A percentile compares a stretch with the other conserved stretches of the same genome.
These are phyloP conservation scores for Dolichoris vasculosae DNA, from an alignment of 1,140 invertebrate genomes.

Conservation along the genomic window DNA sequence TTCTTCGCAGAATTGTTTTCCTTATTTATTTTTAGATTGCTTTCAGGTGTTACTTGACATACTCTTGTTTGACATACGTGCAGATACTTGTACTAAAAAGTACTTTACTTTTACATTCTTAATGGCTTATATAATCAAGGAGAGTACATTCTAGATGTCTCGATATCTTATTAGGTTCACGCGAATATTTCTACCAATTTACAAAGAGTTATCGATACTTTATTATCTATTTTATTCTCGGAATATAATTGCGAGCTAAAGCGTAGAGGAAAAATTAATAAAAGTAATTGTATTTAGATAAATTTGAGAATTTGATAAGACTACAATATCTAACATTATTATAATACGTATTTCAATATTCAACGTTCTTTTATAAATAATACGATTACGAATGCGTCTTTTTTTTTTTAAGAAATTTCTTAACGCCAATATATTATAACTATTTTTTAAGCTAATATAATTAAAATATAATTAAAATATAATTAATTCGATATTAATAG, in stretches of 20 bases:
- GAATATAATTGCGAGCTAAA: not conserved
- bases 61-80: not conserved
- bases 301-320: too few species aligned
- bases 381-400: too few species aligned
- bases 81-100: not conserved
- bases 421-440: too few species aligned
- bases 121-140: not conserved
- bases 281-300: too few species aligned
- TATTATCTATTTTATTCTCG: not conserved
- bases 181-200: not conserved
- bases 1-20: not conserved
- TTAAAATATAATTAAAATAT: too few species aligned
- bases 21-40: constrained; percentile 43
- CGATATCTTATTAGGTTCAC: not conserved
- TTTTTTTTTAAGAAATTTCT: too few species aligned
- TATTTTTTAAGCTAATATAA: too few species aligned
- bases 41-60: constrained; percentile 11
- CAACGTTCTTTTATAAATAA: too few species aligned
- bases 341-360: too few species aligned
- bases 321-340: too few species aligned
- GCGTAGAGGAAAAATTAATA: not conserved
- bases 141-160: too few species aligned
- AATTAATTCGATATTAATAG: too few species aligned
- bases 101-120: not conserved
- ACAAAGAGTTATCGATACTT: not conserved